phyloP scores from a whole-genome alignment of 2,888 invertebrate genomes.

The Megaustenia siamemsis region DNA sequence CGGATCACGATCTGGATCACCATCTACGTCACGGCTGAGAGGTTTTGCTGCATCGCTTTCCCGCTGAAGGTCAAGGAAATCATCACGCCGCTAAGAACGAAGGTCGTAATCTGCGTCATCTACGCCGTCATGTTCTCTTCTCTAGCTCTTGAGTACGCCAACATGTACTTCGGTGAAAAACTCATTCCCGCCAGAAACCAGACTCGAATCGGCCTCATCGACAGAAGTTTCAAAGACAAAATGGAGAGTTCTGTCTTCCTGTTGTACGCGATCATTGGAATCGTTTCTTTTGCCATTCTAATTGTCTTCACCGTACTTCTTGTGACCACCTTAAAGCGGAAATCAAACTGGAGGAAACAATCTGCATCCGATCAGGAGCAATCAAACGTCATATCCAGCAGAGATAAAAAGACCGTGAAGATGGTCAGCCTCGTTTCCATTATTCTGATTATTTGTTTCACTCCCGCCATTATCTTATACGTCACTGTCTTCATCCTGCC shows the following conservation, averaged over 20 bases:
- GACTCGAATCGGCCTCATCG: neutral
- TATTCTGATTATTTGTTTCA: neutral
- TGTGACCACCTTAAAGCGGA: neutral
- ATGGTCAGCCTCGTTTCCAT: neutral
- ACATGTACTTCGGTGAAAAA: neutral
- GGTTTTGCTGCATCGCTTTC: constrained; percentile 11
- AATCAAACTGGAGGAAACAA: neutral
- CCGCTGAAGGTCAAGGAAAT: constrained; percentile 19
- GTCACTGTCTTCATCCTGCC: neutral
- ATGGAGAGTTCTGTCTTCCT: neutral
- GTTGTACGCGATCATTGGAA: neutral
- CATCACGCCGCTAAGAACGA: neutral
- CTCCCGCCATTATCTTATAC: neutral
- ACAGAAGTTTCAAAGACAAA: neutral
- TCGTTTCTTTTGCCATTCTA: neutral
- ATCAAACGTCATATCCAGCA: neutral
- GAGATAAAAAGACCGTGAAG: neutral
- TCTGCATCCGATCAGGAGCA: neutral
- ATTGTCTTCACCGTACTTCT: neutral
- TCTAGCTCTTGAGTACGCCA: neutral
- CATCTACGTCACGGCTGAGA: constrained; percentile 5
- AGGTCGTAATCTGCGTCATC: neutral
- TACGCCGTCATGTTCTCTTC: neutral
- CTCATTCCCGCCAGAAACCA: neutral
- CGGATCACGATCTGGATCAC: constrained; percentile 32